These are phyloP conservation scores for Celastrina argiolus DNA, from an alignment of 2,888 invertebrate species.

Conservation along the genomic window DNA sequence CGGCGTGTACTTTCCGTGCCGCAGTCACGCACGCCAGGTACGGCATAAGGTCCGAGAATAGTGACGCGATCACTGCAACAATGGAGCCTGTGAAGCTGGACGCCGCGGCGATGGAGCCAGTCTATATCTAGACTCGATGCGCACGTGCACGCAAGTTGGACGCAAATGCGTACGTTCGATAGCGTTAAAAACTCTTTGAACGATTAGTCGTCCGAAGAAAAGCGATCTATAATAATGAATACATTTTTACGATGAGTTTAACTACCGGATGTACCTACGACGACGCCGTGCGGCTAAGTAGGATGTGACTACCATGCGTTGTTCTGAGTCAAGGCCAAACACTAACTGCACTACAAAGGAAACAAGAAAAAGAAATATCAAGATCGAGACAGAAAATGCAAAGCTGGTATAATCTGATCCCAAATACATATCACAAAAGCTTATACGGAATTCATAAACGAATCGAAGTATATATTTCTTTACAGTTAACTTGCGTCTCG, in stretches of 20 bases:
- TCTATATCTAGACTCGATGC: neutral
- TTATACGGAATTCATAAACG: neutral
- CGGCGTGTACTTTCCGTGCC: constrained; percentile 78
- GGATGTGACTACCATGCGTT: constrained; percentile 21
- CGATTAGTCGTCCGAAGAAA: neutral
- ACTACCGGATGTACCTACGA: constrained; percentile 6
- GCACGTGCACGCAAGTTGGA: neutral
- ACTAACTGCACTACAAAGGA: constrained; percentile 25
- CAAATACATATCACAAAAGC: constrained; percentile 32
- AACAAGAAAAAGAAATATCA: constrained; percentile 12
- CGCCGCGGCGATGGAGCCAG: neutral
- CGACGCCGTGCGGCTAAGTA: neutral
- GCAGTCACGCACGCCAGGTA: constrained; percentile 84
- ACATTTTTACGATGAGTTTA: constrained; percentile 54
- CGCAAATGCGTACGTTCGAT: neutral
- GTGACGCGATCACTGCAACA: constrained; percentile 83
- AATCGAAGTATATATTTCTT: neutral
- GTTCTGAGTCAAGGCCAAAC: constrained; percentile 30
- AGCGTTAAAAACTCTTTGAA: neutral
- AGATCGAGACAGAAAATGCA: constrained; percentile 18
- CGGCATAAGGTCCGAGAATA: constrained; percentile 82
- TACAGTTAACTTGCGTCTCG: neutral
- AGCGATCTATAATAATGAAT: constrained; percentile 48
- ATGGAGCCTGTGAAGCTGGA: constrained; percentile 32
- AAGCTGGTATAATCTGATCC: constrained; percentile 59